A percentile compares a stretch with the other conserved stretches of the same genome.
phyloP scores from a whole-genome alignment of 2,113 vertebrate species.

The Chaetorhynchus papuensis region DNA sequence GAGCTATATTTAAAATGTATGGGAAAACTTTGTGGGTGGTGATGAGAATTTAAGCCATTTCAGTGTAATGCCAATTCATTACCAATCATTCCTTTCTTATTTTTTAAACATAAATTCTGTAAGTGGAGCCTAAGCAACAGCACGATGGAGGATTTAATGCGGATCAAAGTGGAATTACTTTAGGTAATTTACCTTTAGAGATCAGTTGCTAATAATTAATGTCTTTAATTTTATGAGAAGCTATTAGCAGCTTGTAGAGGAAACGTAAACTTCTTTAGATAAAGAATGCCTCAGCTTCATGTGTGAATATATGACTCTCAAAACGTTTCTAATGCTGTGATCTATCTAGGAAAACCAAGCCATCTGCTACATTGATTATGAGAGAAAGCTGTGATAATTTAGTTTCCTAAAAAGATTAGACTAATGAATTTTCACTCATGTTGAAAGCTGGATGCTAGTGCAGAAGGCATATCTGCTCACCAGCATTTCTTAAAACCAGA shows the following conservation, averaged over 20 bases:
- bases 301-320: background rate
- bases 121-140: background rate
- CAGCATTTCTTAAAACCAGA: background rate
- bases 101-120: background rate
- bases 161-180: background rate
- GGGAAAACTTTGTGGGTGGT: background rate
- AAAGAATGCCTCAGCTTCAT: background rate
- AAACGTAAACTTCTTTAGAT: background rate
- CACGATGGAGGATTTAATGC: background rate
- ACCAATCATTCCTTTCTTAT: background rate
- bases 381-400: background rate
- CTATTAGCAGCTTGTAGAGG: background rate
- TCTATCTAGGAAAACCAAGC: background rate
- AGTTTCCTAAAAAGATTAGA: background rate
- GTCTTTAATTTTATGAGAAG: background rate
- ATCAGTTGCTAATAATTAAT: background rate
- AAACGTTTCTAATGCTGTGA: background rate
- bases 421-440: background rate
- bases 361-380: background rate
- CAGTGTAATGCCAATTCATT: background rate
- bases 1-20: background rate
- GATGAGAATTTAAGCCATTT: background rate
- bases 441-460: background rate
- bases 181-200: background rate
- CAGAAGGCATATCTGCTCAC: background rate